phyloP scores from a whole-genome alignment of 1,140 invertebrate genomes.

The Mizuhopecten yessoensis region DNA sequence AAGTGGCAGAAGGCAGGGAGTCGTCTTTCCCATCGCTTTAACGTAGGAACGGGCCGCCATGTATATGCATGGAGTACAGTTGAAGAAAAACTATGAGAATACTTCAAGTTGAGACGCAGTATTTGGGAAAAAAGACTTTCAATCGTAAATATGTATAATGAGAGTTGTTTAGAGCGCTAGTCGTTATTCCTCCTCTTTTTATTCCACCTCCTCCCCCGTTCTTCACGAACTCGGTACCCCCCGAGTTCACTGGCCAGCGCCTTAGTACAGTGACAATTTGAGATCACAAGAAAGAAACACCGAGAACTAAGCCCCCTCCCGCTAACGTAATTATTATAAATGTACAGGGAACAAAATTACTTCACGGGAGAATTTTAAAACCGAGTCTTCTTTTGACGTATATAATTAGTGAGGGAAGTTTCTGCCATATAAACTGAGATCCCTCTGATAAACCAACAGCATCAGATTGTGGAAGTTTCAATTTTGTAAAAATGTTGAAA shows the following conservation, averaged over 20 bases:
- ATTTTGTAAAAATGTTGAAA: background rate
- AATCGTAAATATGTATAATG: background rate
- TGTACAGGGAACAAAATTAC: background rate
- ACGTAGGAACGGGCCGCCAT: background rate
- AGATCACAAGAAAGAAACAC: background rate
- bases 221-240: constrained; percentile 29
- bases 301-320: background rate
- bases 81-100: background rate
- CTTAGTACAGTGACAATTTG: constrained; percentile 28
- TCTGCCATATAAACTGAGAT: background rate
- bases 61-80: background rate
- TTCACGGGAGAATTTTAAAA: background rate
- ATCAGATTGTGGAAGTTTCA: constrained; percentile 29
- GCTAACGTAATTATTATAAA: constrained; percentile 15
- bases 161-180: background rate
- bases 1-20: background rate
- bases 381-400: background rate
- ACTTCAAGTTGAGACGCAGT: background rate
- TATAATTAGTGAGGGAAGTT: background rate
- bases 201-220: background rate
- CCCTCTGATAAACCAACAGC: background rate
- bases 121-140: background rate
- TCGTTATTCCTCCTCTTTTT: background rate
- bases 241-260: background rate
- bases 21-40: background rate